Conservation (phyloP, 2,113 vertebrate species). For the Vicugna pacos region DNA sequence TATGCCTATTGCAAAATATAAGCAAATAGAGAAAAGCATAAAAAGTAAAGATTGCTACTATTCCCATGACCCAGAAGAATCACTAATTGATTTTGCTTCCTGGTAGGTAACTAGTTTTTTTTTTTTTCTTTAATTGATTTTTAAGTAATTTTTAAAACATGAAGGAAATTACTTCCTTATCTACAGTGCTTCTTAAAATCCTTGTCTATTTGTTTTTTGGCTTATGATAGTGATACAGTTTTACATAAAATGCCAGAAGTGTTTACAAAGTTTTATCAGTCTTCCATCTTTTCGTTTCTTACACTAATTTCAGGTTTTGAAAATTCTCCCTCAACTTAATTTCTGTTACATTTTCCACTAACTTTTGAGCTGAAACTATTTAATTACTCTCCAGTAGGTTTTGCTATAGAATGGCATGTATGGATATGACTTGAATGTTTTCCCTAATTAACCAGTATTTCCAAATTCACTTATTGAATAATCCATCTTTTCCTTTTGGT, state of each 20-base stretch:
- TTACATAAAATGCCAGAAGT: not conserved
- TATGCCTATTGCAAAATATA: not conserved
- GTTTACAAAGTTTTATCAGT: not conserved
- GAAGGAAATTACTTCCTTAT: constrained; percentile 52
- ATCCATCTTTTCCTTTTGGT: constrained; percentile 27
- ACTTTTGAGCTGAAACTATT: not conserved
- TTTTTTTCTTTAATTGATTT: constrained; percentile 47
- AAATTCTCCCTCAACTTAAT: not conserved
- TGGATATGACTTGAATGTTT: not conserved
- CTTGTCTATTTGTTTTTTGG: not conserved
- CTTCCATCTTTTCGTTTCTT: not conserved
- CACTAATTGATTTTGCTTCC: constrained; percentile 48
- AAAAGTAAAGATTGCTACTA: not conserved
- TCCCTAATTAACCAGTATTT: constrained; percentile 19
- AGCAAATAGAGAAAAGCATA: not conserved
- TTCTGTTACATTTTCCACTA: not conserved
- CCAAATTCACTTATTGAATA: not conserved
- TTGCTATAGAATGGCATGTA: not conserved
- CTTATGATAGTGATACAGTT: not conserved
- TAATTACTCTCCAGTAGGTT: not conserved
- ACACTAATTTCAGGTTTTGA: not conserved
- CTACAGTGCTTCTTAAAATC: not conserved
- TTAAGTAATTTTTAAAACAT: constrained; percentile 67
- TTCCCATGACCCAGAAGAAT: not conserved
- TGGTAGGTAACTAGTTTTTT: not conserved